Base-by-base conservation (phyloP, 2,113 vertebrate species). In the Leuciscus idus region DNA sequence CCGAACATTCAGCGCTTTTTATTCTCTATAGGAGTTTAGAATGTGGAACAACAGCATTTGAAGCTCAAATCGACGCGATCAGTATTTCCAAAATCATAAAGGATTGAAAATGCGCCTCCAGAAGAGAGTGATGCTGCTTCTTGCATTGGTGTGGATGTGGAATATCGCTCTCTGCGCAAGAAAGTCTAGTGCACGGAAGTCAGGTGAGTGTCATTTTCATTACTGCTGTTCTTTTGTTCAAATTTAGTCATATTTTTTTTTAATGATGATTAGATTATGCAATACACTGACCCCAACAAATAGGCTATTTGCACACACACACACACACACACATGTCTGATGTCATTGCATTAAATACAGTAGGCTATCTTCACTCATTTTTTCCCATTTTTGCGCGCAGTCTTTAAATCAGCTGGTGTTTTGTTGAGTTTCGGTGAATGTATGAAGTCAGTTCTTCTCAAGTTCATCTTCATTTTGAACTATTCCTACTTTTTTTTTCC, bases 141-240 rank as follows among this genome's bases (percentile, higher is more conserved):
- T 96, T 81, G 92, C 97, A 4, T 89, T 95, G 88, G 83, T 92
- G 87, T 94, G 92, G 92, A 90, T 93, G 87, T 73, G 92, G 76
- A 89, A 88, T 26, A 90, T 92, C 59, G 86, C 92, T 23, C 75
- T 92, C 0, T 87, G 86, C 17, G 90, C 90, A 77, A 93, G 94
- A 82, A 94, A 93, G 90, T 91, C 93, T 61, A 93, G 92, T 79
- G 92, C 89, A 55, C 92, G 95, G 81, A 96, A 95, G 91, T 92
- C 95, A 93, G 98, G 98, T 99, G 94, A 95, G 94, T 92, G 43
- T 66, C 30, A 2, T 74, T 73, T 73, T 55, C 33, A 26, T 66
- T 17, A 59, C 28, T 72, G 10, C 21, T 75, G 39, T 48, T 26
- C 19, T 55, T 43, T 64, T 36, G 15, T 76, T 26, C 1, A 23